Percentiles rank a stretch among this genome's conserved stretches.
Conservation (phyloP, 2,797 vertebrate genomes). For the Ambastaia sidthimunki region DNA sequence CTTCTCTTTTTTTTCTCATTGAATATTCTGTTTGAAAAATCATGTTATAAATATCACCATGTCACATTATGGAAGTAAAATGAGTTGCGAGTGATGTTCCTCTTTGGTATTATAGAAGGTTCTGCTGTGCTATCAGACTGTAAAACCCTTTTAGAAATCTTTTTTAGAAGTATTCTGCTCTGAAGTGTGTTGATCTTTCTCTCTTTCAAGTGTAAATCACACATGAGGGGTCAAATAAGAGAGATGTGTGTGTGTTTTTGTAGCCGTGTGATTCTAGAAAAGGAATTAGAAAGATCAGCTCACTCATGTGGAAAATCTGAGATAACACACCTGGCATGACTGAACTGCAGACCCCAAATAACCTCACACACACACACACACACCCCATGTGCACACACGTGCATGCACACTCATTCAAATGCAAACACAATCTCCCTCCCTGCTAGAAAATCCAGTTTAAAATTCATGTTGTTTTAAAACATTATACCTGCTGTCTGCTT, state of each 20-base stretch:
- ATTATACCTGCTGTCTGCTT: no score
- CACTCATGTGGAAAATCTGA: constrained; percentile 35
- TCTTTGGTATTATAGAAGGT: no score
- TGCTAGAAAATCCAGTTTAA: neutral
- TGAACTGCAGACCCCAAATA: constrained; percentile 54
- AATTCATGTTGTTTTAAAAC: neutral
- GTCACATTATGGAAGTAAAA: no score
- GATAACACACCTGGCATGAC: constrained; percentile 52
- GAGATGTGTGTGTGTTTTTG: constrained; percentile 38
- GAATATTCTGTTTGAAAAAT: neutral
- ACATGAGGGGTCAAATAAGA: constrained; percentile 2
- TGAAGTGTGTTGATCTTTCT: neutral
- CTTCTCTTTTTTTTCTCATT: neutral
- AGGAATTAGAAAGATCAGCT: constrained; percentile 24
- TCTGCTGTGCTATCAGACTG: no score
- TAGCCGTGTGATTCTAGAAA: constrained; percentile 32
- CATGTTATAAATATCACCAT: no score
- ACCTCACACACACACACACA: constrained; percentile 40
- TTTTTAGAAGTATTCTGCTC: neutral
- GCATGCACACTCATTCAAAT: neutral
- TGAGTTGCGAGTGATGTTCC: no score
- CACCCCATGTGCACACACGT: neutral
- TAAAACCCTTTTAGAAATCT: neutral
- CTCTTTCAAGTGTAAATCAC: constrained; percentile 55
- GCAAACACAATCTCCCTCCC: constrained; percentile 6